Percentiles rank a stretch among this genome's conserved stretches.
These are phyloP conservation scores for Geothlypis trichas DNA, from an alignment of 2,113 vertebrate genomes.

Conservation along the genomic window DNA sequence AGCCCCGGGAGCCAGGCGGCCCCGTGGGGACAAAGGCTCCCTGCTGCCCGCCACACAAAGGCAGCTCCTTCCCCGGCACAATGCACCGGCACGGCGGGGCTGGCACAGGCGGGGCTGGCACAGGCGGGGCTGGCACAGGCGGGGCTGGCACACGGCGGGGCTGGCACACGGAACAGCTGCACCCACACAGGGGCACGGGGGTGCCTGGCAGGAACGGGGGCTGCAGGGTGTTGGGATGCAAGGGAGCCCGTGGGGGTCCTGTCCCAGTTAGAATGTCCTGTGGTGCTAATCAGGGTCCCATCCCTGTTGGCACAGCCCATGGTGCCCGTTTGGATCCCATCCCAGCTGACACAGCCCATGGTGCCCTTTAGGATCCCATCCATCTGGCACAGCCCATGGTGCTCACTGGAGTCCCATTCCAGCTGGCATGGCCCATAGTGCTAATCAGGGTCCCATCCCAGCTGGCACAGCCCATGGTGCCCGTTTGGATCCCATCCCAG, in stretches of 20 bases:
- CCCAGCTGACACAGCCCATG: too few relatives aligned
- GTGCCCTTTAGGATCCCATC: background rate
- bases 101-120: background rate
- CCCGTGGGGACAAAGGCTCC: conserved; percentile 38
- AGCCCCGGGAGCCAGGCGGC: conserved; percentile 4
- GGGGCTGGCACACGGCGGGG: background rate
- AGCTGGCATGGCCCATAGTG: fast-evolving
- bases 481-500: fast-evolving
- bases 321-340: too few relatives aligned
- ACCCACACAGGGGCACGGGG: fast-evolving
- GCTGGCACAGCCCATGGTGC: fast-evolving
- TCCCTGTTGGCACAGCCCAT: background rate
- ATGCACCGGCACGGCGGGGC: background rate
- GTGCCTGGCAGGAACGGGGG: background rate
- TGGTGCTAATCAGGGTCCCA: background rate
- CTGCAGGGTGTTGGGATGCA: background rate
- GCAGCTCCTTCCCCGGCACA: background rate
- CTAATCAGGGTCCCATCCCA: fast-evolving
- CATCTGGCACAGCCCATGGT: fast-evolving
- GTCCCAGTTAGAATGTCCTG: too few relatives aligned
- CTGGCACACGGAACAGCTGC: background rate
- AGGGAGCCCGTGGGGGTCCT: background rate
- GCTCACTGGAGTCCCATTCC: background rate
- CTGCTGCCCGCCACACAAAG: conserved; percentile 2
- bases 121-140: background rate